Evolutionary conservation across 23 tunicate species (phyloP).

Genomic region (Halocynthia aurantium): DNA sequence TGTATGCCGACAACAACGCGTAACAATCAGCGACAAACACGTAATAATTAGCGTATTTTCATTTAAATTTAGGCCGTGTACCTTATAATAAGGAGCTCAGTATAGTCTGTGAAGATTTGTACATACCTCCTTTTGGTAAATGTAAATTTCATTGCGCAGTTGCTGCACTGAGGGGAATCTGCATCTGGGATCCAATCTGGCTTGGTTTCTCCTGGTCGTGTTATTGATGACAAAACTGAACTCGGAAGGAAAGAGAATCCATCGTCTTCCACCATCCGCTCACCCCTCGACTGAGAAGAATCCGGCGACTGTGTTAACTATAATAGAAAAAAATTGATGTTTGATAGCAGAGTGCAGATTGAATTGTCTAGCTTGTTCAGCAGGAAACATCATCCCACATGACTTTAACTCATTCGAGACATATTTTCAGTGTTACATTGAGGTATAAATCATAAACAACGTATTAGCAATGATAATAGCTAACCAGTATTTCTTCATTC

Average conservation of each 20-base stretch:
- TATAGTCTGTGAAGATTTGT: neutral
- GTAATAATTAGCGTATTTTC: too few species aligned
- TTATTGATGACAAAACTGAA: slow-evolving; percentile 12
- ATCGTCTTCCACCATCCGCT: neutral
- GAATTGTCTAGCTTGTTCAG: too few species aligned
- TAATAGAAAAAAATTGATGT: too few species aligned
- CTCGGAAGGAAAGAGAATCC: slow-evolving; percentile 3
- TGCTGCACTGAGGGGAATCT: slow-evolving; percentile 54
- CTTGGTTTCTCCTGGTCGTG: slow-evolving; percentile 67
- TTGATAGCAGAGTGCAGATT: too few species aligned
- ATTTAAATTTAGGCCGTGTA: too few species aligned
- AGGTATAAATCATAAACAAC: neutral
- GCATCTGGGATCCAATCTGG: slow-evolving; percentile 86
- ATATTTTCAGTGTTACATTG: neutral
- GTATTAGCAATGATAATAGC: too few species aligned
- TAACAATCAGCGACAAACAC: too few species aligned
- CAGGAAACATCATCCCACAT: too few species aligned
- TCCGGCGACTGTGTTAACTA: neutral
- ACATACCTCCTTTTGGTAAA: slow-evolving; percentile 75
- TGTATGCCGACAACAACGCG: too few species aligned
- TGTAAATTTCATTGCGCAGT: slow-evolving; percentile 59
- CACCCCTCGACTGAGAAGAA: neutral
- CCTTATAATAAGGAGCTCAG: neutral
- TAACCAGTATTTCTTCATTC: too few species aligned
- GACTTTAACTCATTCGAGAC: too few species aligned